phyloP scores from a whole-genome alignment of 2,888 invertebrate species.

The Eilema sororculum region DNA sequence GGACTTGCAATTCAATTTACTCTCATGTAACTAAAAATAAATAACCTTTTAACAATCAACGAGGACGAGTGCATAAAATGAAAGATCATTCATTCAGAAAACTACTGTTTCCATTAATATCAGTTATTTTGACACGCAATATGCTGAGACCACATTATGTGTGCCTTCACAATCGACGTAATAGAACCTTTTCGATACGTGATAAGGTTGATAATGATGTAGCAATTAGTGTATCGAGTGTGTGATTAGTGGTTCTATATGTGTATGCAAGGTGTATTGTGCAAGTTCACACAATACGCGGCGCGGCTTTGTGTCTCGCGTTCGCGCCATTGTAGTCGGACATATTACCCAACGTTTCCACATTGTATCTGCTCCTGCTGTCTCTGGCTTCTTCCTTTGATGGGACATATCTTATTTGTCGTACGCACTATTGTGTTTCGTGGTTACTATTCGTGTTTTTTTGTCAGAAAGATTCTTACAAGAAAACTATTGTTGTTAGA shows the following conservation, averaged over 20 bases:
- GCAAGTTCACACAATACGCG: conserved; percentile 81
- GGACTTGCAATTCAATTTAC: neutral
- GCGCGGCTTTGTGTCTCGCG: conserved; percentile 81
- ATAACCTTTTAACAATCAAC: conserved; percentile 50
- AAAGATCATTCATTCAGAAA: conserved; percentile 71
- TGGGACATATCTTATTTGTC: conserved; percentile 77
- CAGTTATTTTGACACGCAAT: conserved; percentile 79
- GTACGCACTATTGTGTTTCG: conserved; percentile 56
- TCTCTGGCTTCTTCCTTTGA: conserved; percentile 81
- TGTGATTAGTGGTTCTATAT: conserved; percentile 59
- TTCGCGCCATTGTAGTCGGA: conserved; percentile 83
- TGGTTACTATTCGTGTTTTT: conserved; percentile 38
- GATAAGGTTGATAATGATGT: conserved; percentile 65
- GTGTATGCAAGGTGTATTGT: conserved; percentile 84
- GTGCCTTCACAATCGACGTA: conserved; percentile 33
- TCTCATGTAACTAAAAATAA: conserved; percentile 2
- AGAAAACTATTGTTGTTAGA: conserved; percentile 32
- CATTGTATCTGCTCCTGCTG: conserved; percentile 78
- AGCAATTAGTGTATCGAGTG: conserved; percentile 64
- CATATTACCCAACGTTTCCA: conserved; percentile 84
- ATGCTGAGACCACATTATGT: conserved; percentile 51
- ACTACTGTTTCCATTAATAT: conserved; percentile 75
- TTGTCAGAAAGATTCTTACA: conserved; percentile 40
- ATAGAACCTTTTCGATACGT: conserved; percentile 42
- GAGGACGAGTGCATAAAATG: conserved; percentile 60